Percentiles rank a stretch among this genome's conserved stretches.
Evolutionary conservation across 2,888 invertebrate species (phyloP).

Genomic region (Drosophila lutescens): DNA sequence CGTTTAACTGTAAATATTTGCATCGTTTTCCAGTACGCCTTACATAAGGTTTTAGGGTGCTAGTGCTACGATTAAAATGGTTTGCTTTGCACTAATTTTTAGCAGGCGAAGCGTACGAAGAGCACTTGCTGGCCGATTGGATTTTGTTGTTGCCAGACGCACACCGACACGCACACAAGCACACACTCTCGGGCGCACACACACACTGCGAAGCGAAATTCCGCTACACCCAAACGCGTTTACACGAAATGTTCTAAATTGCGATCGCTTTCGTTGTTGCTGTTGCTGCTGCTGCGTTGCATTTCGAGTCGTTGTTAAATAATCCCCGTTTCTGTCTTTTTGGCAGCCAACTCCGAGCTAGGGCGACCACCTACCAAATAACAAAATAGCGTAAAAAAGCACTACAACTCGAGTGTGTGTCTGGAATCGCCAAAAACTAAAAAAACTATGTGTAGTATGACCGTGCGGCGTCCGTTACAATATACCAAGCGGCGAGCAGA

Average conservation of each 20-base stretch:
- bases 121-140: conserved; percentile 58
- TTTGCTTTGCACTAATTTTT: conserved; percentile 75
- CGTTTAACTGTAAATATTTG: conserved; percentile 64
- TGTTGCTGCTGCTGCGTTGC: conserved; percentile 1
- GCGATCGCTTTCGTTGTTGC: conserved; percentile 15
- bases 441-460: conserved; percentile 51
- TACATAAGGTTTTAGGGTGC: conserved; percentile 59
- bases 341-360: conserved; percentile 1
- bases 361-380: conserved; percentile 63
- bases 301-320: conserved; percentile 7
- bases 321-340: background rate
- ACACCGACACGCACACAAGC: conserved; percentile 38
- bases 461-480: background rate
- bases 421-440: conserved; percentile 67
- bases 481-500: background rate
- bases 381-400: conserved; percentile 78
- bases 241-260: conserved; percentile 56
- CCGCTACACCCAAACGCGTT: conserved; percentile 67
- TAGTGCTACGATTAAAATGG: conserved; percentile 48
- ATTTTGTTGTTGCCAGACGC: conserved; percentile 49
- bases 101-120: conserved; percentile 69
- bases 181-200: conserved; percentile 17
- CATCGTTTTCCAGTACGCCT: conserved; percentile 55
- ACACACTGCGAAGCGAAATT: conserved; percentile 46
- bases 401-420: conserved; percentile 68